Conservation (phyloP, 2,797 vertebrate genomes). For the Megaceryle alcyon region DNA sequence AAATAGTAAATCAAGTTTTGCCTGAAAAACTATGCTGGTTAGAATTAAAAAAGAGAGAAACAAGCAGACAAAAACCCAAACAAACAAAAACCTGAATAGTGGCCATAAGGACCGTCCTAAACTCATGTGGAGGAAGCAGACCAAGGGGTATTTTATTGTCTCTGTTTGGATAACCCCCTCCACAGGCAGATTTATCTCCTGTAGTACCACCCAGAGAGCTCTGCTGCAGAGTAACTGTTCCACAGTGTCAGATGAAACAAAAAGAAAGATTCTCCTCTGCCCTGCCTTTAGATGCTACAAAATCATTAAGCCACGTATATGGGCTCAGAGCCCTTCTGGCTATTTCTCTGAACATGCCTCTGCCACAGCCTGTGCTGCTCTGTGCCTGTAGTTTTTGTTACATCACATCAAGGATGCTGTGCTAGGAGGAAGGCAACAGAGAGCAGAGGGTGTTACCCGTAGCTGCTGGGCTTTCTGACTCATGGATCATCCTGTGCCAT, state of each 20-base stretch:
- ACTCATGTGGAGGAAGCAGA: neutral
- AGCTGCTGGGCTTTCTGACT: neutral
- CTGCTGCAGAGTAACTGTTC: neutral
- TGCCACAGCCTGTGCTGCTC: neutral
- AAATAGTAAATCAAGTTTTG: neutral
- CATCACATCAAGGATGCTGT: neutral
- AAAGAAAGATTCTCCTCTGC: neutral
- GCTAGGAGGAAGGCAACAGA: neutral
- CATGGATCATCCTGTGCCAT: neutral
- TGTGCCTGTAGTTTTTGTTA: neutral
- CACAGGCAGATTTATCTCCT: neutral
- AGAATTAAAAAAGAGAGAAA: neutral
- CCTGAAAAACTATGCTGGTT: neutral
- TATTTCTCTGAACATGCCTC: neutral
- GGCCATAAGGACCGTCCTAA: neutral
- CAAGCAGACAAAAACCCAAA: neutral
- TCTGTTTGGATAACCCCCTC: neutral
- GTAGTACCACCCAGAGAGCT: neutral
- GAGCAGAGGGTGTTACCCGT: neutral
- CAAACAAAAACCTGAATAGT: neutral
- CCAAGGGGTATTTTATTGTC: neutral
- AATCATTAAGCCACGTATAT: accelerated
- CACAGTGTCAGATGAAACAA: neutral
- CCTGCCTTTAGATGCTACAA: neutral
- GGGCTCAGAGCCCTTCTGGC: neutral